Conservation (phyloP, 2,113 vertebrate genomes). For the Myocastor coypus region DNA sequence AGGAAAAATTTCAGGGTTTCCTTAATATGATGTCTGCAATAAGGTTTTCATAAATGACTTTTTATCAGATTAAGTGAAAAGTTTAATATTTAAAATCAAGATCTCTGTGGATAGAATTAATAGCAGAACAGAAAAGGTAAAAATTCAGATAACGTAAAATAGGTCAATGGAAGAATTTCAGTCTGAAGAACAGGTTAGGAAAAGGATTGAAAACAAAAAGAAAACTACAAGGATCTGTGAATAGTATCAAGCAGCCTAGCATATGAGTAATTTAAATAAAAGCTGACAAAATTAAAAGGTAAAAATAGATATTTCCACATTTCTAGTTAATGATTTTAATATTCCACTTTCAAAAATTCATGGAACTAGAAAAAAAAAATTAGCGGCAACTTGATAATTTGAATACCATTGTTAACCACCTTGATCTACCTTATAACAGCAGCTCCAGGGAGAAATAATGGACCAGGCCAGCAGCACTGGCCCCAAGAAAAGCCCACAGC, state of each 20-base stretch:
- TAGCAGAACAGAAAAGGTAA: not conserved
- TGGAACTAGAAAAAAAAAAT: not conserved
- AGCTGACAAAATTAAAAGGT: not conserved
- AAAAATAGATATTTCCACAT: not conserved
- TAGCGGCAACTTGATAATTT: not conserved
- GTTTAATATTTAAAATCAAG: not conserved
- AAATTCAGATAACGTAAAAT: not conserved
- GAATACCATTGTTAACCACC: not conserved
- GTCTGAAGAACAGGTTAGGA: not conserved
- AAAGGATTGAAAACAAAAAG: not conserved
- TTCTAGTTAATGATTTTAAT: not conserved
- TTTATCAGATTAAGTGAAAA: not conserved
- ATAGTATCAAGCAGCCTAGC: not conserved
- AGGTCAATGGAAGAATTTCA: slow-evolving; percentile 9
- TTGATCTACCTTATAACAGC: not conserved
- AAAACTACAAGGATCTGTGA: not conserved
- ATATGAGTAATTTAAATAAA: slow-evolving; percentile 29
- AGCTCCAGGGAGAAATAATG: not conserved
- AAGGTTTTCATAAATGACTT: not conserved
- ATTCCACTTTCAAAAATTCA: not conserved
- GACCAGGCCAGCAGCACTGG: too few relatives aligned
- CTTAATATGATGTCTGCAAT: not conserved
- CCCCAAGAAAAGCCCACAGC: too few relatives aligned
- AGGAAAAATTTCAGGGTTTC: not conserved
- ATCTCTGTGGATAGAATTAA: not conserved